Evolutionary conservation across 1,140 invertebrate species (phyloP).

Genomic region (Panagrolaimus sp.): DNA sequence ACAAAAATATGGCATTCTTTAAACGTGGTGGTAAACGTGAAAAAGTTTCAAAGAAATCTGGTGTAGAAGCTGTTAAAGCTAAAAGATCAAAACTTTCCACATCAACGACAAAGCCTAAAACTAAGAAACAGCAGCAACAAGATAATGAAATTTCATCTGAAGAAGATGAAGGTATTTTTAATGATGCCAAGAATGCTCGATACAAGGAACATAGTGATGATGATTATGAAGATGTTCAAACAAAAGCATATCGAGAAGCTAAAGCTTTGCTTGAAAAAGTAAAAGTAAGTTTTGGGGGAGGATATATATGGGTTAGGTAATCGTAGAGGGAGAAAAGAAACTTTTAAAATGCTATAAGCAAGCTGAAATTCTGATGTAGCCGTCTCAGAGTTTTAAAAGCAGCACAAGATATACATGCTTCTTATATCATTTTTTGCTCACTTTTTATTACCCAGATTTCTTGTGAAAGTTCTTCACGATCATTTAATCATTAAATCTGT

Average conservation of each 20-base stretch:
- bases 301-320: too few species aligned
- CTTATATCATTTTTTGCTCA: too few species aligned
- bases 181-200: constrained; percentile 6
- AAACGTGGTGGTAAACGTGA: background rate
- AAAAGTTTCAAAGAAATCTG: background rate
- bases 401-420: too few species aligned
- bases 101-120: too few species aligned
- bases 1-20: constrained; percentile 6
- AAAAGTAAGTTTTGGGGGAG: constrained; percentile 17
- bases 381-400: too few species aligned
- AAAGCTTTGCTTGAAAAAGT: constrained; percentile 20
- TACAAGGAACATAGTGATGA: constrained; percentile 10
- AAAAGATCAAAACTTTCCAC: background rate
- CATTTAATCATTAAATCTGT: too few species aligned
- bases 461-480: too few species aligned
- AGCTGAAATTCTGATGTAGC: too few species aligned
- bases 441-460: too few species aligned
- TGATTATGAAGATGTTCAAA: constrained; percentile 18
- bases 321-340: too few species aligned
- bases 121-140: too few species aligned
- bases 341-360: too few species aligned
- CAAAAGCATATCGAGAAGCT: constrained; percentile 21
- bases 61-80: background rate
- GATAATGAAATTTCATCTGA: background rate
- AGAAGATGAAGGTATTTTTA: background rate